A percentile compares a stretch with the other conserved stretches of the same genome.
Evolutionary conservation across 2,888 invertebrate species (phyloP).

Genomic region (Drepana falcataria): DNA sequence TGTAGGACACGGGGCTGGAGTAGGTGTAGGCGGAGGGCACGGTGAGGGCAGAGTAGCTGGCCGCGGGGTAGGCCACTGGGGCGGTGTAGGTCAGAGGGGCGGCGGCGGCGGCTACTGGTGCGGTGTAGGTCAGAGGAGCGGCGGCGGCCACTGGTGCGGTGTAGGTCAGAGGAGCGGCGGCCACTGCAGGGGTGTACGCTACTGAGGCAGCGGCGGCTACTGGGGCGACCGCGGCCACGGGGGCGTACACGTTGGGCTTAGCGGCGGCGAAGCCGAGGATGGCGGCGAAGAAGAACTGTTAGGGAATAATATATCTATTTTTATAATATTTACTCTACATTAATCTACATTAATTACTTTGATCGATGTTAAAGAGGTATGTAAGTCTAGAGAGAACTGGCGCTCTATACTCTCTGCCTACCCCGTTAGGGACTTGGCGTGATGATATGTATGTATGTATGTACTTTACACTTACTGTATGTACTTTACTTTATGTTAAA

Average conservation of each 20-base stretch:
- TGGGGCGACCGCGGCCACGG: slow-evolving; percentile 4
- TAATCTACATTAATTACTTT: no score
- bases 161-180: not conserved
- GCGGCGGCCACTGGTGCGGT: slow-evolving; percentile 3
- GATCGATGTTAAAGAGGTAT: no score
- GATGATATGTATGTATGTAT: no score
- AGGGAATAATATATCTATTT: no score
- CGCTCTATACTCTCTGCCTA: no score
- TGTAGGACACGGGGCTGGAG: not conserved
- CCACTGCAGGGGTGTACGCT: not conserved
- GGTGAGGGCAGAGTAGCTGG: slow-evolving; percentile 1
- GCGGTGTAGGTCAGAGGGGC: slow-evolving; percentile 7
- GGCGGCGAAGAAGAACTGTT: slow-evolving; percentile 4
- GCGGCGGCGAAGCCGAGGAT: slow-evolving; percentile 19
- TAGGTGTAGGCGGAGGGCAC: not conserved
- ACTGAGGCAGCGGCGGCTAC: slow-evolving; percentile 3
- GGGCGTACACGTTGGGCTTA: slow-evolving; percentile 12
- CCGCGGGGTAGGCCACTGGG: slow-evolving; percentile 4
- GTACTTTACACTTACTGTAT: no score
- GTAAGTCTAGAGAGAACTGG: no score
- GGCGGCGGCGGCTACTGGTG: not conserved
- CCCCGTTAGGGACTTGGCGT: no score
- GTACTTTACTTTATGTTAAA: no score
- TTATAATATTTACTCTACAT: no score
- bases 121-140: slow-evolving; percentile 4